Conservation (phyloP, 2,113 vertebrate species). For the Hydrochoerus hydrochaeris region DNA sequence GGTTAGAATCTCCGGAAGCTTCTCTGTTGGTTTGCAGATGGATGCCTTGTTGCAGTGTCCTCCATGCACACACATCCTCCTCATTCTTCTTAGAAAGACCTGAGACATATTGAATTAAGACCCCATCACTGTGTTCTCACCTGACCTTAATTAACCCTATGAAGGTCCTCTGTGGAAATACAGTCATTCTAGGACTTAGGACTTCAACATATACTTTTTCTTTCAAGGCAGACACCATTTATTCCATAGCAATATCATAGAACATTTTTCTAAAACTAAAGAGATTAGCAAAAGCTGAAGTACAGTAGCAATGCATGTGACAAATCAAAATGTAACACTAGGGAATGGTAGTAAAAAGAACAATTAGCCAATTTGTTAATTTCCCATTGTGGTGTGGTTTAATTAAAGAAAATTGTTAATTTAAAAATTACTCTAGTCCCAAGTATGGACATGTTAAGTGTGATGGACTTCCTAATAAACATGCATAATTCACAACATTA, state of each 20-base stretch:
- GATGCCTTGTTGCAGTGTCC: background rate
- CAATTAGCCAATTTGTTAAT: background rate
- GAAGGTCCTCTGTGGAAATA: background rate
- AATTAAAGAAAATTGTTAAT: slow-evolving; percentile 32
- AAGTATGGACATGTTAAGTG: background rate
- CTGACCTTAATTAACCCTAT: background rate
- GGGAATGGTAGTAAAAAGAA: background rate
- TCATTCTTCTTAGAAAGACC: background rate
- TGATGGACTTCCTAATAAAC: background rate
- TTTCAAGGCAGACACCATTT: background rate
- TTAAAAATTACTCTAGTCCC: background rate
- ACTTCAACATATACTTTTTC: background rate
- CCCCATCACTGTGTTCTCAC: background rate
- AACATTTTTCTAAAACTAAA: background rate
- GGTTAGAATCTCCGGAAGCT: background rate
- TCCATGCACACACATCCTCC: background rate
- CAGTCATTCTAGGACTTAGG: background rate
- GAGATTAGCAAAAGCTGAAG: background rate
- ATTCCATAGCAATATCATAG: background rate
- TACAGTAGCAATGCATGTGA: background rate
- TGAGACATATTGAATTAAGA: background rate
- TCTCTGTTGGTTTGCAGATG: background rate
- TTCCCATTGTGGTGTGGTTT: background rate
- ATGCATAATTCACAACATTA: background rate
- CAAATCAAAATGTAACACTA: background rate